Base-by-base conservation (phyloP, 2,113 vertebrate genomes). In the Petrocephalus zakoni region DNA sequence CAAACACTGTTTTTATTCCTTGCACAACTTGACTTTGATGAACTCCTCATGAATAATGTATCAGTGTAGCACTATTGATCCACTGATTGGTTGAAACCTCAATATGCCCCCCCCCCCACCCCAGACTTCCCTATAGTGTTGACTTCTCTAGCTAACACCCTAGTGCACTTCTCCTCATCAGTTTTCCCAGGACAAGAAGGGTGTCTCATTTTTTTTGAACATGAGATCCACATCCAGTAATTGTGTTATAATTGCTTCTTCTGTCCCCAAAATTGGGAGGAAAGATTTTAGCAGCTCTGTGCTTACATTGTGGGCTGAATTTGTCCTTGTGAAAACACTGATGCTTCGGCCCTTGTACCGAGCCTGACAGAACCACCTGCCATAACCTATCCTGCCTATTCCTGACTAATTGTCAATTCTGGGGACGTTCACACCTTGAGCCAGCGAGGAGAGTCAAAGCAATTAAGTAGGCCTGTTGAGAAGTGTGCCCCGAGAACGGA, bases 1-100 rank as follows among this genome's bases (percentile, higher is more conserved):
- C 37, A 88, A 83, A 88, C 29, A 81, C 51, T 58, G 37, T 58
- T 88, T 88, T 85, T 82, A 78, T 78, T 78, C 72, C 64, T 87
- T 87, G 17, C 64, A 29, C 17, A 64, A 78, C 17, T 51, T n/a
- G 29, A 2, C 87, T 46, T 75, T 25, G 17, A 55, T 88, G 37
- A 88, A 47, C 42, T 82, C 29, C 78, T 81, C 17, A 78, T 88
- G 29, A 81, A 88, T 81, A 37, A 88, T 81, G 61, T 19, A 82
- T 78, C 29, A 88, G 25, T n/a, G 9, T 68, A 34, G 37, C 61
- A 75, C 10, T 87, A 64, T 21, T 46, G 61, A 78, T 78, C 72
- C 19, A 17, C 72, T 78, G 29, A 78, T 78, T 78, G 72, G 72
- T 34, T 34, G 72, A 37, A 37, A 42, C 37, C 29, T 37, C 29